These are phyloP conservation scores for Lynx canadensis DNA, from an alignment of 2,113 vertebrate species.

Conservation along the genomic window DNA sequence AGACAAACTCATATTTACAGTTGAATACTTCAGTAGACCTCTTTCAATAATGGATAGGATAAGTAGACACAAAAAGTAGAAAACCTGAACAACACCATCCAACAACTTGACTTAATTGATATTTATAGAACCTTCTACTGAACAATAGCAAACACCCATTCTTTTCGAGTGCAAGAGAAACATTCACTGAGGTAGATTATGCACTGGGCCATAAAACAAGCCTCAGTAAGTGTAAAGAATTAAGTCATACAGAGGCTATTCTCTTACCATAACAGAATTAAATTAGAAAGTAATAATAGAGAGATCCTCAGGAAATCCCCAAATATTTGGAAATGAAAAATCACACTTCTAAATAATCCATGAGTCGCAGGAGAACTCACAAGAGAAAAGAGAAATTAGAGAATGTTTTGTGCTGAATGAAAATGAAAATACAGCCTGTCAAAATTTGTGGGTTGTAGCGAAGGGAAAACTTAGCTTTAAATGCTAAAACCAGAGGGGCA, in stretches of 20 bases:
- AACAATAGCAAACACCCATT: not conserved
- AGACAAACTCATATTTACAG: not conserved
- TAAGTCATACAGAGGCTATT: not conserved
- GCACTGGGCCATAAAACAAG: not conserved
- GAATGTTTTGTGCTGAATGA: not conserved
- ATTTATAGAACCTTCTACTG: not conserved
- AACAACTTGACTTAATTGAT: not conserved
- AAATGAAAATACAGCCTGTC: not conserved
- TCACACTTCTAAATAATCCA: not conserved
- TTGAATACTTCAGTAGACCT: not conserved
- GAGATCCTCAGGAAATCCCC: conserved; percentile 7
- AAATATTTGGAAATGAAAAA: not conserved
- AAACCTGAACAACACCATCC: not conserved
- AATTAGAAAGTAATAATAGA: not conserved
- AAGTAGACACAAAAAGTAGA: not conserved
- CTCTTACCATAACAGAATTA: not conserved
- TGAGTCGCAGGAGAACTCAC: not conserved
- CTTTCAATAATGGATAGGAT: not conserved
- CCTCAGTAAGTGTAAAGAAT: not conserved
- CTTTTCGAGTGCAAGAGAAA: not conserved
- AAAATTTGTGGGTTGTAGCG: not conserved
- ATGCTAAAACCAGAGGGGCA: too few relatives aligned
- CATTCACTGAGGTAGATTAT: not conserved
- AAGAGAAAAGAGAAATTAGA: not conserved
- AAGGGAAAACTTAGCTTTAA: not conserved